phyloP scores from a whole-genome alignment of 2,888 invertebrate genomes.

The Gymnocheta viridis region DNA sequence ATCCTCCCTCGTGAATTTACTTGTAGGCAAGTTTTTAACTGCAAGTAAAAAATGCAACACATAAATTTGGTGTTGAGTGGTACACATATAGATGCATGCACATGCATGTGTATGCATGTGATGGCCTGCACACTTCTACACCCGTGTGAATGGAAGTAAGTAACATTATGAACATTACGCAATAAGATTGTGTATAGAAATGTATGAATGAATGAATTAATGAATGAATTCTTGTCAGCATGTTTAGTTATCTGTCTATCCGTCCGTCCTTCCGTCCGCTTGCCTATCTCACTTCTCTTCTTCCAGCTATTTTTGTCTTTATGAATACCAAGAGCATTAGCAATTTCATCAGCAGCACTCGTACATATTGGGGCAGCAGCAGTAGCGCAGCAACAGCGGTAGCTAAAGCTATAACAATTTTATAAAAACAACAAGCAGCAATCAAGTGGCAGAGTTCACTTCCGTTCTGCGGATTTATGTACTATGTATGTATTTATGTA shows the following conservation, averaged over 20 bases:
- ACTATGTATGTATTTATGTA: conserved; percentile 37
- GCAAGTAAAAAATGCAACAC: conserved; percentile 25
- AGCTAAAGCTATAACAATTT: neutral
- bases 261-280: neutral
- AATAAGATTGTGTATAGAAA: conserved; percentile 49
- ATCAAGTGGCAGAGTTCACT: conserved; percentile 73
- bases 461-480: conserved; percentile 72
- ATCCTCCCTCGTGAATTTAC: neutral
- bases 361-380: neutral
- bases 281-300: neutral
- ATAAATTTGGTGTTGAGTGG: conserved; percentile 5
- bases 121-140: neutral
- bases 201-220: conserved; percentile 49
- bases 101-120: neutral
- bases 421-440: conserved; percentile 41
- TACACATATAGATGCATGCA: neutral
- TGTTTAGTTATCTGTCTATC: conserved; percentile 39
- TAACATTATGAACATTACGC: conserved; percentile 59
- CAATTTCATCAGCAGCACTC: conserved; percentile 16
- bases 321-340: conserved; percentile 51
- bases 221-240: conserved; percentile 57
- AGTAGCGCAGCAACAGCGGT: conserved; percentile 12
- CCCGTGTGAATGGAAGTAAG: conserved; percentile 29
- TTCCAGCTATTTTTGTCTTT: neutral
- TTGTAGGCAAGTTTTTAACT: neutral